phyloP scores from a whole-genome alignment of 2,797 vertebrate genomes.

The Hafferia zeledoni region DNA sequence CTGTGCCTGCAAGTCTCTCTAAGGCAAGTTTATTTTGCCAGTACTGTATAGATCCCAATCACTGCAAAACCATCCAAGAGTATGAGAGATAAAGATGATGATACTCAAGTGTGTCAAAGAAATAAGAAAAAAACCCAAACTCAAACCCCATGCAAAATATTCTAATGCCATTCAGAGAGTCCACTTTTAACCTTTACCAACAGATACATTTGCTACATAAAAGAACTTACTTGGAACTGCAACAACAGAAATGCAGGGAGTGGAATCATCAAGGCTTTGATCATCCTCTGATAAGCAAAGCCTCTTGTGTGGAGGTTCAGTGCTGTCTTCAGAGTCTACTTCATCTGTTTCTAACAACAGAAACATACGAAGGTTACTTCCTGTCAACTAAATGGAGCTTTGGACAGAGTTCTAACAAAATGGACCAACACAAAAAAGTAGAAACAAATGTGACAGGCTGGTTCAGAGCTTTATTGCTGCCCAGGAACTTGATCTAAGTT shows the following conservation, averaged over 20 bases:
- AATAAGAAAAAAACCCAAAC: neutral
- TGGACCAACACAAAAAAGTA: neutral
- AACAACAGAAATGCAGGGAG: slow-evolving; percentile 89
- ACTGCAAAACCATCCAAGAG: neutral
- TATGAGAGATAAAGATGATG: neutral
- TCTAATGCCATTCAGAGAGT: neutral
- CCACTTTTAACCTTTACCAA: neutral
- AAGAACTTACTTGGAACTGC: slow-evolving; percentile 89
- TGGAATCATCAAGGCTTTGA: slow-evolving; percentile 80
- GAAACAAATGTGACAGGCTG: neutral
- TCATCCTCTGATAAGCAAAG: slow-evolving; percentile 88
- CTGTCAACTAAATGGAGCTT: neutral
- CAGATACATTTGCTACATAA: neutral
- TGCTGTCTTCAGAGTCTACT: slow-evolving; percentile 84
- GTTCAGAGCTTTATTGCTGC: neutral
- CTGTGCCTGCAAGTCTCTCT: neutral
- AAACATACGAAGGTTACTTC: neutral
- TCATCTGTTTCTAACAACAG: slow-evolving; percentile 78
- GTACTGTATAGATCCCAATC: neutral
- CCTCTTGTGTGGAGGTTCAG: slow-evolving; percentile 90
- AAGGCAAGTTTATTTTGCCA: neutral
- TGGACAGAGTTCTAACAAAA: neutral
- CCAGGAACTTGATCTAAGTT: neutral
- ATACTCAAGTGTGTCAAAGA: neutral
- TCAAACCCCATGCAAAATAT: neutral